A percentile compares a stretch with the other conserved stretches of the same genome.
phyloP scores from a whole-genome alignment of 2,888 invertebrate genomes.

The Rapana venosa region DNA sequence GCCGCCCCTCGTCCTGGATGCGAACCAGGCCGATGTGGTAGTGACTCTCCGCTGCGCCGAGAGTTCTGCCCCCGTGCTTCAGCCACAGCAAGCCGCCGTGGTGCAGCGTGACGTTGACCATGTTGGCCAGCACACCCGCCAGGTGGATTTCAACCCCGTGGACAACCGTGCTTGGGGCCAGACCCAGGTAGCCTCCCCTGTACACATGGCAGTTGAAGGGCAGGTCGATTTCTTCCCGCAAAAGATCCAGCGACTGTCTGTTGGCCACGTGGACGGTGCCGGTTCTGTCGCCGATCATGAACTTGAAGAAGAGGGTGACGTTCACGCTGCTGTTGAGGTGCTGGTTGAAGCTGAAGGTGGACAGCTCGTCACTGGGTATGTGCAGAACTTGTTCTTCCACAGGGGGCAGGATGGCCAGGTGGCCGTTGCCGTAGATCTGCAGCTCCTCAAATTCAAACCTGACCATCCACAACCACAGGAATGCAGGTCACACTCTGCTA shows the following conservation, averaged over 20 bases:
- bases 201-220: conserved; percentile 68
- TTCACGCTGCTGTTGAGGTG: conserved; percentile 50
- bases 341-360: conserved; percentile 36
- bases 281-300: conserved; percentile 71
- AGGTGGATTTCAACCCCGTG: conserved; percentile 69
- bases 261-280: conserved; percentile 65
- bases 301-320: conserved; percentile 66
- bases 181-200: conserved; percentile 61
- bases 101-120: conserved; percentile 64
- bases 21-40: conserved; percentile 61
- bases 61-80: conserved; percentile 65
- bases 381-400: conserved; percentile 27
- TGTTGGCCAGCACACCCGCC: conserved; percentile 62
- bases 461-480: background rate
- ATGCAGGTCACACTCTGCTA: background rate
- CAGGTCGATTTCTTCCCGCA: conserved; percentile 64
- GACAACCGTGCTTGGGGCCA: conserved; percentile 65
- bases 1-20: conserved; percentile 62
- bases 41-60: conserved; percentile 51
- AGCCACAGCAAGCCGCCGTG: conserved; percentile 68
- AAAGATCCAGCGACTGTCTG: conserved; percentile 61
- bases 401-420: conserved; percentile 65
- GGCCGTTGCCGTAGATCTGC: conserved; percentile 68
- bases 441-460: conserved; percentile 66
- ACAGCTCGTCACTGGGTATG: conserved; percentile 43